Evolutionary conservation across 2,797 vertebrate species (phyloP).

Genomic region (Synaphobranchus kaupii): DNA sequence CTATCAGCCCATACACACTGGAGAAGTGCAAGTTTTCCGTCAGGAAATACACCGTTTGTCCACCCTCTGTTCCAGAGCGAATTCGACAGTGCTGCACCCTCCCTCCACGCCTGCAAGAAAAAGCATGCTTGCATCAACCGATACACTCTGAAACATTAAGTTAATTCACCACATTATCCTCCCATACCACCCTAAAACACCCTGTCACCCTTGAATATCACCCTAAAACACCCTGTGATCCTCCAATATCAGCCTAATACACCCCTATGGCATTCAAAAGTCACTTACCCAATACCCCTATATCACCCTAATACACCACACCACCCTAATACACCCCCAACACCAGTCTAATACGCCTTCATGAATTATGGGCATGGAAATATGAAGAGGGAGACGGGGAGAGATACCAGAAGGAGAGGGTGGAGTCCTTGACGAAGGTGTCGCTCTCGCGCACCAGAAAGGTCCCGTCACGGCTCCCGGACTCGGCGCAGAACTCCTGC

Average conservation of each 20-base stretch:
- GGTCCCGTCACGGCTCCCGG: conserved; percentile 83
- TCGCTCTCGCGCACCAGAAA: conserved; percentile 92
- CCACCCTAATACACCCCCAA: not conserved
- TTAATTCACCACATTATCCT: not conserved
- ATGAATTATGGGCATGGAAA: not conserved
- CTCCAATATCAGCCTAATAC: not conserved
- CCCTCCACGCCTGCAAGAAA: conserved; percentile 78
- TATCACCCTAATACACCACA: not conserved
- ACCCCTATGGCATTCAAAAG: no score
- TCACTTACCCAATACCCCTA: no score
- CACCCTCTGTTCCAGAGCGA: conserved; percentile 77
- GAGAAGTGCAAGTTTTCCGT: conserved; percentile 88
- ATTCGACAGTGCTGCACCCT: conserved; percentile 94
- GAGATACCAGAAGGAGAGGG: conserved; percentile 90
- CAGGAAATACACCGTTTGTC: conserved; percentile 79
- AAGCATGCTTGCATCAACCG: not conserved
- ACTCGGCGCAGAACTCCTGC: conserved; percentile 86
- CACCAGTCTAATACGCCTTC: not conserved
- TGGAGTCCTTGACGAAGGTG: conserved; percentile 79
- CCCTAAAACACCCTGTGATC: not conserved
- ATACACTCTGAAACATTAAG: not conserved
- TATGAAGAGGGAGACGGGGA: not conserved
- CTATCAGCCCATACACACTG: conserved; percentile 83
- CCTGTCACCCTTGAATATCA: not conserved
- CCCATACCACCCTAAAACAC: not conserved